Base-by-base conservation (phyloP, 1,140 invertebrate genomes). In the Adelges cooleyi region DNA sequence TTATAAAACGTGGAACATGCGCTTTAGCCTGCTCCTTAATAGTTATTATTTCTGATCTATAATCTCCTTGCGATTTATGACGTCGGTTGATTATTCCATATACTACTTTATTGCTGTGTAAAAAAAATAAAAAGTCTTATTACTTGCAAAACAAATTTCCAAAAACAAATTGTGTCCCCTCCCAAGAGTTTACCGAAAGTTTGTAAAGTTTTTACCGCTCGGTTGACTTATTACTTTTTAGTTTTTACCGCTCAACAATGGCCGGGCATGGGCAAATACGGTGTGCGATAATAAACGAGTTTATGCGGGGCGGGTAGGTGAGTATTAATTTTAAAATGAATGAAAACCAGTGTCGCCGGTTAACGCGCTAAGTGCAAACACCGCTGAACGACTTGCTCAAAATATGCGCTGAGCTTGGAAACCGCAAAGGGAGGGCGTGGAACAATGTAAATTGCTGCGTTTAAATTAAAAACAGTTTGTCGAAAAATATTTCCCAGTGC, bases 151-250 rank as follows among this genome's bases (percentile, higher is more conserved):
- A 40, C 53, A 59, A 59, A 59, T 59, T 59, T 23, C 36, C 53
- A 59, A n/a, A n/a, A 46, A 48, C 56, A 48, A 62, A 25, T 62
- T 29, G 27, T 44, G 8, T 13, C 6, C 3, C n/a, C 11, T 4
- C 38, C 23, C 2, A 46, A 42, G 56, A 62, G 40, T 62, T 62
- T 59, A 10, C 33, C 22, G 27, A 20, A 20, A 46, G 56, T 46
- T 59, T 48, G n/a, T 10, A 8, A 62, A 62, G 56, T 62, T 62
- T 62, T 62, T 46, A 62, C 56, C 15, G 54, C 54, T 29, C 40
- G 54, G 18, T 40, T 29, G 56, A 59, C 54, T 59, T 59, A 59
- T 62, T 62, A 62, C 56, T 62, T 62, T 62, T 62, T 29, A 62
- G 42, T 46, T 62, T 33, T 29, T 40, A 5, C 10, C 17, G 18